Evolutionary conservation across 2,888 invertebrate genomes (phyloP).

Genomic region (Buathra laborator): DNA sequence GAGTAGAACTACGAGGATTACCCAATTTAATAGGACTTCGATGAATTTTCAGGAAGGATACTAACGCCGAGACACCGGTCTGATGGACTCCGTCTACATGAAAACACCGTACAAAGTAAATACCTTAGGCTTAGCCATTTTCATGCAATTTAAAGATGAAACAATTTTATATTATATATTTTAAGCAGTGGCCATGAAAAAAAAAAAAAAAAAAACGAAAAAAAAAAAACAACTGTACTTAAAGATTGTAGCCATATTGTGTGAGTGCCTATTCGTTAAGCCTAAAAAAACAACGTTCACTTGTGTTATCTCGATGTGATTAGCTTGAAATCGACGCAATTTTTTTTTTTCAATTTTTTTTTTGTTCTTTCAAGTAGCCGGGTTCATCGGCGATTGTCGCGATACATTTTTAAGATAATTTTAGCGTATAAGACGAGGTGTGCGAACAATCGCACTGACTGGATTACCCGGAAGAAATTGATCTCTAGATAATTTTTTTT

Average conservation of each 20-base stretch:
- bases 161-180: slow-evolving; percentile 74
- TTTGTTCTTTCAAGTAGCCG: slow-evolving; percentile 65
- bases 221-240: slow-evolving; percentile 78
- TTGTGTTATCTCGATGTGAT: slow-evolving; percentile 64
- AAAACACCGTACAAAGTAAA: slow-evolving; percentile 84
- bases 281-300: slow-evolving; percentile 62
- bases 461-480: slow-evolving; percentile 77
- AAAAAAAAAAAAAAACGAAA: slow-evolving; percentile 45
- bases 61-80: slow-evolving; percentile 85
- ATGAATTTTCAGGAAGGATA: slow-evolving; percentile 84
- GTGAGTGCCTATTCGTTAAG: slow-evolving; percentile 84
- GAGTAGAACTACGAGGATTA: slow-evolving; percentile 46
- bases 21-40: slow-evolving; percentile 63
- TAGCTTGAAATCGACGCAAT: slow-evolving; percentile 71
- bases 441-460: slow-evolving; percentile 67
- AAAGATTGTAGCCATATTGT: slow-evolving; percentile 83
- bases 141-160: slow-evolving; percentile 74
- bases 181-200: slow-evolving; percentile 83
- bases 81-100: slow-evolving; percentile 80
- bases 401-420: slow-evolving; percentile 43
- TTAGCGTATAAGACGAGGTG: slow-evolving; percentile 36
- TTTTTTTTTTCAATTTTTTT: slow-evolving; percentile 22
- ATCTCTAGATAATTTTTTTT: slow-evolving; percentile 81
- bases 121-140: slow-evolving; percentile 82
- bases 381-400: slow-evolving; percentile 72